A percentile compares a stretch with the other conserved stretches of the same genome.
Conservation (phyloP, 2,113 vertebrate species). For the Albula goreensis region DNA sequence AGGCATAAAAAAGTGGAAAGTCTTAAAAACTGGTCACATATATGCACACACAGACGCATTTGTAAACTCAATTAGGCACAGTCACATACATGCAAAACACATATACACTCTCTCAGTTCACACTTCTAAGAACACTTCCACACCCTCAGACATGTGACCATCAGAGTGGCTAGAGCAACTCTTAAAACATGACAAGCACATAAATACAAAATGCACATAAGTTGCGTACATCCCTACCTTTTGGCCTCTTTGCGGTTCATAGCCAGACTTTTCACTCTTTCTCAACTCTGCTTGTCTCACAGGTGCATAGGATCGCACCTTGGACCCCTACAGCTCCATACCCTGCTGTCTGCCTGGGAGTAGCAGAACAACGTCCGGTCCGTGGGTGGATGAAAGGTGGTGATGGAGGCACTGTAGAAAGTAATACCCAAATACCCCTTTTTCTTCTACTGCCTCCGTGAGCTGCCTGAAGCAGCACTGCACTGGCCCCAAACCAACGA, state of each 20-base stretch:
- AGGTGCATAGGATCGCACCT: conserved; percentile 44
- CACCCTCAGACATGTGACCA: neutral
- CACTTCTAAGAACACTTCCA: too few species aligned
- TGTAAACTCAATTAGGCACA: neutral
- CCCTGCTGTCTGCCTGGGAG: conserved; percentile 32
- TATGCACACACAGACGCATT: neutral
- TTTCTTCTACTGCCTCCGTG: too few species aligned
- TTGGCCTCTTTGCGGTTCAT: conserved; percentile 69
- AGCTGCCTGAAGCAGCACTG: too few species aligned
- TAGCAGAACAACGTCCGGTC: conserved; percentile 18
- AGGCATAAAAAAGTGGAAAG: too few species aligned
- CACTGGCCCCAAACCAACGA: too few species aligned
- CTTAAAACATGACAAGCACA: neutral
- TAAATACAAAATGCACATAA: neutral
- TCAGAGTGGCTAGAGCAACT: neutral
- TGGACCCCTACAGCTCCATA: conserved; percentile 59
- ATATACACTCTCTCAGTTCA: too few species aligned
- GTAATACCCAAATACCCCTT: too few species aligned
- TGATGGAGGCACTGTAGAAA: conserved; percentile 24
- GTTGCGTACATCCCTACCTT: conserved; percentile 56
- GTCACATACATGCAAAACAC: neutral
- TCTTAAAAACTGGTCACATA: neutral
- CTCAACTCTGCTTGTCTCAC: conserved; percentile 35
- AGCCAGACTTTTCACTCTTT: conserved; percentile 43
- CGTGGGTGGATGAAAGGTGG: neutral